These are phyloP conservation scores for Eptesicus fuscus DNA, from an alignment of 2,113 vertebrate genomes.

Conservation along the genomic window DNA sequence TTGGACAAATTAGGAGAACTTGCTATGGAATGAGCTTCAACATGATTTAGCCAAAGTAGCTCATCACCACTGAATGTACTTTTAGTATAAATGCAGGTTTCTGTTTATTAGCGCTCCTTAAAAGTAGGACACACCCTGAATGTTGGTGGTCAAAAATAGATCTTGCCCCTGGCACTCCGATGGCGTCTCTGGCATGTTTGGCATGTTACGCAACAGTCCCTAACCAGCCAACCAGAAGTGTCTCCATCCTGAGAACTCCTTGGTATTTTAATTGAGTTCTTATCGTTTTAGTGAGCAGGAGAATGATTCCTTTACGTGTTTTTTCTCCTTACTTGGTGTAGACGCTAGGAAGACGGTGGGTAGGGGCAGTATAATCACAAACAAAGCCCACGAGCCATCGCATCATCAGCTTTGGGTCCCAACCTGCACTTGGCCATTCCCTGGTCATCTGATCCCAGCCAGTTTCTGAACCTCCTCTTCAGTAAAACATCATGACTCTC, in stretches of 20 bases:
- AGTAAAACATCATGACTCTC: neutral
- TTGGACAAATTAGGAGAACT: neutral
- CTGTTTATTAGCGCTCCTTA: slow-evolving; percentile 5
- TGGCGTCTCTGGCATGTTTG: neutral
- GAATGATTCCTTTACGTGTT: rapidly evolving
- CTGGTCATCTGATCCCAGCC: neutral
- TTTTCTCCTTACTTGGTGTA: neutral
- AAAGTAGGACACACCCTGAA: slow-evolving; percentile 50
- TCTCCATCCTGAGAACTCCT: neutral
- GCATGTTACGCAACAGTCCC: neutral
- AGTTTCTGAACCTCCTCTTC: neutral
- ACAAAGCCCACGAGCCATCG: neutral
- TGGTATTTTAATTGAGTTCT: neutral
- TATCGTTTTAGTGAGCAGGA: neutral
- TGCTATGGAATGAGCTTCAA: neutral
- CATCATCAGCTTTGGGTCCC: neutral
- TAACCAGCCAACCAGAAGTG: neutral
- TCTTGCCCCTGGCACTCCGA: slow-evolving; percentile 15
- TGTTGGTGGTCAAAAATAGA: slow-evolving; percentile 48
- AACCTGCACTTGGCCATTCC: neutral
- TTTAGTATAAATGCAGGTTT: slow-evolving; percentile 32
- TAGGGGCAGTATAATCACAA: neutral
- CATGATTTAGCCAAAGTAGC: neutral
- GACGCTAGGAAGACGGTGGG: neutral
- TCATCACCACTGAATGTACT: neutral